Evolutionary conservation across 2,797 vertebrate species (phyloP), one percentile per base, ranked within the genome.

Genomic region (Podarcis lilfordi): DNA sequence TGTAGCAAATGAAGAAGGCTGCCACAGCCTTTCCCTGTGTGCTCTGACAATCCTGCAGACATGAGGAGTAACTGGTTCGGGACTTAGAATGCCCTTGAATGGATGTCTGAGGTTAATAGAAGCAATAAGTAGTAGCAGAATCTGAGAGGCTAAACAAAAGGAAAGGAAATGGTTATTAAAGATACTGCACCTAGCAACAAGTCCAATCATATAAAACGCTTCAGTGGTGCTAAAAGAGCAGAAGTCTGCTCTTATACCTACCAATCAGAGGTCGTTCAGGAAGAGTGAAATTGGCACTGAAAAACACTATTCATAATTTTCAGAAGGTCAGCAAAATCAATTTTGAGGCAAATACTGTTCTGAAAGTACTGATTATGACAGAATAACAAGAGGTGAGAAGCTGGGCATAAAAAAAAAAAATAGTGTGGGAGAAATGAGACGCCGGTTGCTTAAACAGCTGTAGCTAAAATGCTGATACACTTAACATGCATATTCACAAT

Each of bases 161-260:
- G 72, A 87, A 86, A 88, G 64, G 32, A 9, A 88, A 25, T 88
- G 83, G 85, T 27, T 68, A 1, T 69, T 84, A 82, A 17, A 87
- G 55, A 77, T 66, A 13, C 7, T 64, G 2, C 19, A 88, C 86
- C 6, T 10, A 84, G 1, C 15, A 15, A 80, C 59, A 75, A 68
- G 69, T 87, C 32, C 37, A 74, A 80, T 89, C 69, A 71, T 25
- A 21, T 84, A 64, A 77, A 59, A 71, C 76, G 87, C 37, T 86
- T 78, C 15, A 13, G 23, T 35, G 9, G 72, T 80, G 64, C 13
- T 76, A 69, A 77, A 86, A 84, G 21, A 35, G 61, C 40, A 71
- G 17, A 29, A 61, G 29, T 11, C 68, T 86, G 66, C 82, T 88
- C n/a, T 82, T 82, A 64, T 8, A 25, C 71, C 35, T 68, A 69